A percentile compares a stretch with the other conserved stretches of the same genome.
Evolutionary conservation across 2,888 invertebrate genomes (phyloP).

Genomic region (Amiota minor): DNA sequence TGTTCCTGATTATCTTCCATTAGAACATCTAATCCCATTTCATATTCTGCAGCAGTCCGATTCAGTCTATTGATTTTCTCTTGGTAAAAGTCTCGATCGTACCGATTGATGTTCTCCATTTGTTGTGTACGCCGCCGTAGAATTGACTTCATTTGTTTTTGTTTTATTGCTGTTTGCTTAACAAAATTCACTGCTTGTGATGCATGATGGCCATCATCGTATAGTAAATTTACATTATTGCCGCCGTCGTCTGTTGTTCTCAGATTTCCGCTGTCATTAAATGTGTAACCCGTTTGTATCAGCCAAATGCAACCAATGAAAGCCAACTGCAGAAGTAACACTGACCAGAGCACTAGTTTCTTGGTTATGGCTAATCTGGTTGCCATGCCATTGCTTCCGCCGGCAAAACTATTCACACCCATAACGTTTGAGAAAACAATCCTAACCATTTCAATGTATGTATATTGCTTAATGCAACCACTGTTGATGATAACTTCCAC

Average conservation of each 20-base stretch:
- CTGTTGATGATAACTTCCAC: too few species aligned
- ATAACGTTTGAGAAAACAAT: not conserved
- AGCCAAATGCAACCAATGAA: constrained; percentile 70
- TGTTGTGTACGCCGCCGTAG: not conserved
- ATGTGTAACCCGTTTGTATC: constrained; percentile 57
- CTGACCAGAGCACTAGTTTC: constrained; percentile 66
- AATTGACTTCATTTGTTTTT: constrained; percentile 26
- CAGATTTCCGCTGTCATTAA: not conserved
- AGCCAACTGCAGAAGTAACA: constrained; percentile 68
- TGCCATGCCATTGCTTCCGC: constrained; percentile 13
- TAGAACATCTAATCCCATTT: constrained; percentile 50
- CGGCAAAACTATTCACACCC: constrained; percentile 31
- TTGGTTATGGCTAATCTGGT: constrained; percentile 58
- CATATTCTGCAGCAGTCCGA: constrained; percentile 52
- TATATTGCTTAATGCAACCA: too few species aligned
- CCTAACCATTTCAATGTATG: not conserved
- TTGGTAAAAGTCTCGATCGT: constrained; percentile 58
- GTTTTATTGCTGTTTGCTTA: constrained; percentile 32
- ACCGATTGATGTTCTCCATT: constrained; percentile 53
- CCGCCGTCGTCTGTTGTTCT: constrained; percentile 25
- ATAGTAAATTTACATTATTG: not conserved
- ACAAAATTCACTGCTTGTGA: constrained; percentile 56
- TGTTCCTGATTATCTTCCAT: constrained; percentile 41
- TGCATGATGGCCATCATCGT: not conserved
- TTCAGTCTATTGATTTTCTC: constrained; percentile 53